These are phyloP conservation scores for Drepanosiphum platanoidis DNA, from an alignment of 2,888 invertebrate species.

Conservation along the genomic window DNA sequence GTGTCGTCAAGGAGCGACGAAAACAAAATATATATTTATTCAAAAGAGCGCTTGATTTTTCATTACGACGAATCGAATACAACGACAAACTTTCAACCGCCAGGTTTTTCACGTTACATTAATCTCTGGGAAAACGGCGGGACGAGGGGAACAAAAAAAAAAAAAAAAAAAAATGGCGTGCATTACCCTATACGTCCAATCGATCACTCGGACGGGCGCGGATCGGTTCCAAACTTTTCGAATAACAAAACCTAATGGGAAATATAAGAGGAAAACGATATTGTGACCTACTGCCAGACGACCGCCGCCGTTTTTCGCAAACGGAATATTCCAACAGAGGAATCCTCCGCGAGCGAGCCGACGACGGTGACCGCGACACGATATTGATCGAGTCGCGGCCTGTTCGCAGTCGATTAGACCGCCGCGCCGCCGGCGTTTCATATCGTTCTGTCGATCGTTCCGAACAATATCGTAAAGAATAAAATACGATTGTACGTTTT, in stretches of 20 bases:
- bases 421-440: no score
- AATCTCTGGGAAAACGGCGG: neutral
- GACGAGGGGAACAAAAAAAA: neutral
- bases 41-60: slow-evolving; percentile 23
- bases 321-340: neutral
- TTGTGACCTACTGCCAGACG: neutral
- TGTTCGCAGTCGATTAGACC: no score
- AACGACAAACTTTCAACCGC: slow-evolving; percentile 26
- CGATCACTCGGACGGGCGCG: slow-evolving; percentile 1
- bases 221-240: slow-evolving; percentile 45
- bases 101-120: slow-evolving; percentile 35
- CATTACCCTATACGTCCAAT: slow-evolving; percentile 7
- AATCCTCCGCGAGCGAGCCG: neutral
- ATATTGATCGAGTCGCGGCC: neutral
- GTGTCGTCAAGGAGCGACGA: no score
- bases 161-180: neutral
- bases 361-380: neutral
- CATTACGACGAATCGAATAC: slow-evolving; percentile 37
- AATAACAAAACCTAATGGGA: slow-evolving; percentile 39
- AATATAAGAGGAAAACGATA: neutral
- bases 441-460: no score
- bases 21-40: neutral
- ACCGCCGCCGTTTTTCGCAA: neutral
- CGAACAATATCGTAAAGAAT: no score
- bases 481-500: no score